phyloP scores from a whole-genome alignment of 1,140 invertebrate species.

The Lepidurus couesii region DNA sequence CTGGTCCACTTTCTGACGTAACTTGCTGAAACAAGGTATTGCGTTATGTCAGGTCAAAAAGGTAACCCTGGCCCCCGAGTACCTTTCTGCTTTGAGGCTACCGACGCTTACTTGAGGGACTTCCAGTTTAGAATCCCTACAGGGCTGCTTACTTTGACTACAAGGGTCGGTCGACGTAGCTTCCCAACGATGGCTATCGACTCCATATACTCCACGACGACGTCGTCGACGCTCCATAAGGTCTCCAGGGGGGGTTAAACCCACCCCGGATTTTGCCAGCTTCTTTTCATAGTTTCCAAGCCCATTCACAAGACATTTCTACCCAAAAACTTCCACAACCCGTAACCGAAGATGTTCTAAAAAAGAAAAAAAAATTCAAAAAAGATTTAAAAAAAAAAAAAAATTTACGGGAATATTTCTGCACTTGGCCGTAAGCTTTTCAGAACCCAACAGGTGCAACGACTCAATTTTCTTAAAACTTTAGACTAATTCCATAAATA shows the following conservation, averaged over 20 bases:
- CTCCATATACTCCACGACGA: not conserved
- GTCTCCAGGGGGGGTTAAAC: not conserved
- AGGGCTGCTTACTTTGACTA: conserved; percentile 21
- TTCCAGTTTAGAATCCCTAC: not conserved
- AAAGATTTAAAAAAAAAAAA: no score
- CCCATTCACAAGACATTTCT: not conserved
- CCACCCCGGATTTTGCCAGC: not conserved
- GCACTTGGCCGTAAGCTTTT: not conserved
- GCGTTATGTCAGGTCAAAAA: no score
- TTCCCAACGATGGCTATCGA: not conserved
- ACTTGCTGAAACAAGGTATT: no score
- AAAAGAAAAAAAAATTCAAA: no score
- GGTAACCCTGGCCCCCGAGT: no score
- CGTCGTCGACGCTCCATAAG: not conserved
- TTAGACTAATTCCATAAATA: no score
- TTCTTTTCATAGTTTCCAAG: not conserved
- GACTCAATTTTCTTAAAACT: not conserved
- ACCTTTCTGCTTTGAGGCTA: no score
- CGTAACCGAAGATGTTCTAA: no score
- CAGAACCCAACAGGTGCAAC: not conserved
- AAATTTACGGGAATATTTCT: not conserved
- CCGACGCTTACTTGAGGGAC: not conserved
- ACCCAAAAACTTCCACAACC: not conserved
- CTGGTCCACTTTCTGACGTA: no score
- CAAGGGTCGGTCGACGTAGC: not conserved